Evolutionary conservation across 2,113 vertebrate species (phyloP), one percentile per base, ranked within the genome.

Genomic region (Dicentrarchus labrax): DNA sequence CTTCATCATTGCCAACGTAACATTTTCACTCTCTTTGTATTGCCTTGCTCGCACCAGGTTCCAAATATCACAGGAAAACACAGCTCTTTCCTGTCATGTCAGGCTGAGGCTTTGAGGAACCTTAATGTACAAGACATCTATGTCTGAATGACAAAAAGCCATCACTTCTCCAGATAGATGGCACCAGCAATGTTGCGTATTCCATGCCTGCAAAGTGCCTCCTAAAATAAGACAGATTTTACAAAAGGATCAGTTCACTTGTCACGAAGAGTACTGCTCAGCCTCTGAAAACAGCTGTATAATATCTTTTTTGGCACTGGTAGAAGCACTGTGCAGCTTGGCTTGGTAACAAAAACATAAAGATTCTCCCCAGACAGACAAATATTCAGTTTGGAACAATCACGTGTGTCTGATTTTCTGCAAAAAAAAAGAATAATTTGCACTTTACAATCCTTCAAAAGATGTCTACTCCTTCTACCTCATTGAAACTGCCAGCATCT

Each of bases 281-380:
- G 36, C 61, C 61, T 43, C 61, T 43, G 36, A 41, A 41, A 21
- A 61, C 72, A 51, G 57, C 6, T 51, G 6, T 39, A 10, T 51
- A 51, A 38, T 21, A 19, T 16, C 16, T 39, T 72, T 16, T 50
- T 59, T 47, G 39, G 22, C 48, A 48, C 39, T 21, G 24, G 47
- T 30, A 39, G 24, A 43, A 53, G 15, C 24, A 47, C 72, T 72
- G 50, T 76, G 50, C 75, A 51, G 60, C 38, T 16, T 19, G 36
- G 7, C 19, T 47, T 21, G 24, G 10, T 15, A 61, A 60, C 56
- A 47, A 21, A 16, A n/a, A 0, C 30, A 8, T 24, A 24, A 24
- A 22, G 30, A 30, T 30, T 3, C 30, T 30, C 30, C 30, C 30
- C 30, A 30, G 30, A 30, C 30, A 30, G 30, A 30, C 30, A 30